Percentiles rank a stretch among this genome's conserved stretches.
phyloP scores from a whole-genome alignment of 2,888 invertebrate species.

The Crepidodera aurea region DNA sequence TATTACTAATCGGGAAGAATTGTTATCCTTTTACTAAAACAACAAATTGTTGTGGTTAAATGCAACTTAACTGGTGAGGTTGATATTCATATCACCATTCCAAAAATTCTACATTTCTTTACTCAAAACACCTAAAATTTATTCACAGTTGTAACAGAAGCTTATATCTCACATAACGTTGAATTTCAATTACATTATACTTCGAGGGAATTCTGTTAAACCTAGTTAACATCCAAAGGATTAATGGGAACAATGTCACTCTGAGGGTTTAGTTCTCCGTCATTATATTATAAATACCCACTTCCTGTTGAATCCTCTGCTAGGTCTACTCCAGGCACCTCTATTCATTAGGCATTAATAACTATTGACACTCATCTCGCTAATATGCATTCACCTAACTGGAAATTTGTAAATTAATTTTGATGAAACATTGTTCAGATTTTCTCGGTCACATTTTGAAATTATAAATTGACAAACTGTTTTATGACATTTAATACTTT shows the following conservation, averaged over 20 bases:
- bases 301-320: conserved; percentile 9
- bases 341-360: conserved; percentile 19
- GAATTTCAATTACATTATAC: conserved; percentile 21
- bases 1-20: too few species aligned
- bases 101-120: too few species aligned
- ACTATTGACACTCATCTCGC: conserved; percentile 11
- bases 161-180: not conserved
- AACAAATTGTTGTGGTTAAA: too few species aligned
- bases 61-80: too few species aligned
- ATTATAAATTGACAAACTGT: too few species aligned
- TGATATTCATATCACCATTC: too few species aligned
- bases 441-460: too few species aligned
- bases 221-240: conserved; percentile 24
- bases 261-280: conserved; percentile 14
- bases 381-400: not conserved
- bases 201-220: conserved; percentile 5
- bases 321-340: conserved; percentile 3
- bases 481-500: too few species aligned
- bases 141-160: not conserved
- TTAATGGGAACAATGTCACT: conserved; percentile 25
- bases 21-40: too few species aligned
- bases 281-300: conserved; percentile 17
- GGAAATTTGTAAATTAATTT: conserved; percentile 4
- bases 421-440: not conserved
- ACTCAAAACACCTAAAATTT: too few species aligned